Percentiles rank a stretch among this genome's conserved stretches.
Conservation (phyloP, 2,113 vertebrate species). For the Parus major region DNA sequence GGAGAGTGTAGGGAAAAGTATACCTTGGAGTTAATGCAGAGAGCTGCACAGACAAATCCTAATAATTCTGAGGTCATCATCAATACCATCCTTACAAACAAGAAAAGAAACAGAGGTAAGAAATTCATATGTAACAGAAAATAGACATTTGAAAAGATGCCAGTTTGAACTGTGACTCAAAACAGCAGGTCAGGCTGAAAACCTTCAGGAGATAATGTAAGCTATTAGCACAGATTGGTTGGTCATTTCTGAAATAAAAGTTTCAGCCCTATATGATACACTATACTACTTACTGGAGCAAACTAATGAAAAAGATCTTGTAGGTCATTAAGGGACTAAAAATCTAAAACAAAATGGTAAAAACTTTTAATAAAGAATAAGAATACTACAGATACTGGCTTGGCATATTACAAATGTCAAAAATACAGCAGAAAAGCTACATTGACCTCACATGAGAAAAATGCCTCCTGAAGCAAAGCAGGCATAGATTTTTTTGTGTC, state of each 20-base stretch:
- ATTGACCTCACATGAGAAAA: background rate
- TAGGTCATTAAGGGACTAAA: background rate
- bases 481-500: background rate
- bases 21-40: background rate
- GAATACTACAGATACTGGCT: background rate
- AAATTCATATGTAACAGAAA: background rate
- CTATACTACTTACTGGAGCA: background rate
- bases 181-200: background rate
- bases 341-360: background rate
- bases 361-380: background rate
- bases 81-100: background rate
- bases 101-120: background rate
- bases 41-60: background rate
- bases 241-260: background rate
- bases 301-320: background rate
- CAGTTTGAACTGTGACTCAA: background rate
- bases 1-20: background rate
- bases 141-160: accelerated
- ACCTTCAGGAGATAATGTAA: background rate
- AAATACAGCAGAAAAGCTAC: background rate
- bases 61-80: background rate
- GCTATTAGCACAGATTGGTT: background rate
- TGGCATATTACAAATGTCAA: background rate
- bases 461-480: background rate
- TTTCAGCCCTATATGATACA: background rate